Conservation (phyloP, 1,140 invertebrate genomes). For the Drosophila littoralis region DNA sequence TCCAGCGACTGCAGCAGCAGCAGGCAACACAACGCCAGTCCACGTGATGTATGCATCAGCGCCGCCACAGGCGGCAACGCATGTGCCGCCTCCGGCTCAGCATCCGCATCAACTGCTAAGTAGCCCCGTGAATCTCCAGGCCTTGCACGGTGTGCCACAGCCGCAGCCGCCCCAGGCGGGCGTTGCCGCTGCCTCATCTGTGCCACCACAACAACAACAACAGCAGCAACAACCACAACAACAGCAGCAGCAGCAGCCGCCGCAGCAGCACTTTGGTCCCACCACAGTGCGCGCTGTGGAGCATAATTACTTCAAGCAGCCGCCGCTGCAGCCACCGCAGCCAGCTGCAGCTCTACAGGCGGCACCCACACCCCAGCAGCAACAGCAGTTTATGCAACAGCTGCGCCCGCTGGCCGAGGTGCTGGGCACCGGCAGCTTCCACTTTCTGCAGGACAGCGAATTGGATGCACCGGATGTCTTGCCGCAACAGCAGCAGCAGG, state of each 20-base stretch:
- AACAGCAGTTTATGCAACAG: conserved; percentile 84
- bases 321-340: conserved; percentile 85
- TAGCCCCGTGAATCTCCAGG: conserved; percentile 76
- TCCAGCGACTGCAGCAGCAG: conserved; percentile 28
- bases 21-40: conserved; percentile 70
- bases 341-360: conserved; percentile 67
- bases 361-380: conserved; percentile 59
- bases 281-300: conserved; percentile 86
- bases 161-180: conserved; percentile 40
- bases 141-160: conserved; percentile 43
- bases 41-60: conserved; percentile 80
- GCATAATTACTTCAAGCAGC: conserved; percentile 86
- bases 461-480: conserved; percentile 88
- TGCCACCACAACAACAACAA: conserved; percentile 27
- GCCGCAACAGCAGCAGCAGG: conserved; percentile 43
- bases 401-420: conserved; percentile 89
- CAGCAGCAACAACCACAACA: conserved; percentile 38
- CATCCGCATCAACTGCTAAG: conserved; percentile 70
- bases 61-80: conserved; percentile 55
- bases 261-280: conserved; percentile 74
- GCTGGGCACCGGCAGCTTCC: conserved; percentile 88
- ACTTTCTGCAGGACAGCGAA: conserved; percentile 91
- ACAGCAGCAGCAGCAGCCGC: conserved; percentile 18
- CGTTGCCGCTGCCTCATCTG: conserved; percentile 32
- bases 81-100: conserved; percentile 36